phyloP scores from a whole-genome alignment of 2,113 vertebrate genomes.

The Saguinus imperator region DNA sequence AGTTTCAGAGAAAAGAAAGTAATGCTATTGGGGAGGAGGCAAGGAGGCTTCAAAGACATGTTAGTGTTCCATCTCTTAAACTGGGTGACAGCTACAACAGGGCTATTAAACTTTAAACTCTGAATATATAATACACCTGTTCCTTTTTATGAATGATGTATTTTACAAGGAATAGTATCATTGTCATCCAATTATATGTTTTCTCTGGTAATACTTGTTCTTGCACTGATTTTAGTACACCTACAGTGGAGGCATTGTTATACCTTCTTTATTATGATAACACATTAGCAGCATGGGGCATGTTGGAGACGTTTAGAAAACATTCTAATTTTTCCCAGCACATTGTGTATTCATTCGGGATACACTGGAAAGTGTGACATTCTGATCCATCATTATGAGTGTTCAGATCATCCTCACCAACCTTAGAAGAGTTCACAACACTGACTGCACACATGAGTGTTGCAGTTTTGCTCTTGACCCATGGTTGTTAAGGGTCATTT shows the following conservation, averaged over 20 bases:
- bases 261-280: background rate
- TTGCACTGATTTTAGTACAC: background rate
- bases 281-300: background rate
- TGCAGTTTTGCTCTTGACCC: background rate
- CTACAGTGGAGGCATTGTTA: background rate
- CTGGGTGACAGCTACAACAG: background rate
- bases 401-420: constrained; percentile 25
- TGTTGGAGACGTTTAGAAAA: background rate
- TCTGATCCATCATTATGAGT: background rate
- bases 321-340: background rate
- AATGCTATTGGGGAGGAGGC: background rate
- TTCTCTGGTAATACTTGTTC: background rate
- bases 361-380: background rate
- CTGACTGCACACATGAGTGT: background rate
- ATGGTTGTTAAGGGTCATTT: background rate
- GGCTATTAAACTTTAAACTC: background rate
- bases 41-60: background rate
- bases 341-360: background rate
- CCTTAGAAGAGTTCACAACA: constrained; percentile 4
- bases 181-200: background rate
- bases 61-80: background rate
- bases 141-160: background rate
- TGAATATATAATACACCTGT: background rate
- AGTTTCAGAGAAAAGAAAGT: background rate
- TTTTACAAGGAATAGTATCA: background rate